phyloP scores from a whole-genome alignment of 1,140 invertebrate species.

The Mycetomoellerius zeteki region DNA sequence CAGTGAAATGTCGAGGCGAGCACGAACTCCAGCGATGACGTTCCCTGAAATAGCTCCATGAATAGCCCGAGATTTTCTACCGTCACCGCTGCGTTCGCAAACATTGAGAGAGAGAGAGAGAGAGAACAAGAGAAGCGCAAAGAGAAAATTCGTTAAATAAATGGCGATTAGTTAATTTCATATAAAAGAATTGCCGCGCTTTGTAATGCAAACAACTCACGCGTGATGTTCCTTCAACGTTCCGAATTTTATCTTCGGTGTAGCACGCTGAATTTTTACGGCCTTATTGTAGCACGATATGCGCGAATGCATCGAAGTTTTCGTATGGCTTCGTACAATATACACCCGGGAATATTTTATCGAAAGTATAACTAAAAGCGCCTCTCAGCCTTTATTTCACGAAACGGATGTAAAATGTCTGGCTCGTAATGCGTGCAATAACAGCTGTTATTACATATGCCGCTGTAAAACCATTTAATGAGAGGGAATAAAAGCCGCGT shows the following conservation, averaged over 20 bases:
- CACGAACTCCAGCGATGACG: not conserved
- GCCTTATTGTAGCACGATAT: constrained; percentile 25
- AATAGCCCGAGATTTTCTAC: constrained; percentile 25
- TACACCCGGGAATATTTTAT: constrained; percentile 37
- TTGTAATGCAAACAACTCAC: not conserved
- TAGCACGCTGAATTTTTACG: constrained; percentile 56
- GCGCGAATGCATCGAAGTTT: constrained; percentile 38
- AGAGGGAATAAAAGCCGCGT: not conserved
- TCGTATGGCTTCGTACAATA: constrained; percentile 13
- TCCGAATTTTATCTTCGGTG: constrained; percentile 46
- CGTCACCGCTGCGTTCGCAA: not conserved
- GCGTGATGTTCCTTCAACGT: not conserved
- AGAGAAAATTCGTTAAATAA: constrained; percentile 12
- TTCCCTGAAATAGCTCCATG: constrained; percentile 5
- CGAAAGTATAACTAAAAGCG: constrained; percentile 20
- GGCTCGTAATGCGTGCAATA: not conserved
- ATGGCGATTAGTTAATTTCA: constrained; percentile 44
- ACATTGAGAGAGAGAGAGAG: not conserved
- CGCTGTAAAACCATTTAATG: constrained; percentile 1
- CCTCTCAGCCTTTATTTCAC: constrained; percentile 20
- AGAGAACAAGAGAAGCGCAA: not conserved
- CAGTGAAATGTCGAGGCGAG: not conserved
- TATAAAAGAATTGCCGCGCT: not conserved
- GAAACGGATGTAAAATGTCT: constrained; percentile 33
- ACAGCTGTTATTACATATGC: not conserved